Evolutionary conservation across 2,113 vertebrate genomes (phyloP).

Genomic region (Gallinago undulata): DNA sequence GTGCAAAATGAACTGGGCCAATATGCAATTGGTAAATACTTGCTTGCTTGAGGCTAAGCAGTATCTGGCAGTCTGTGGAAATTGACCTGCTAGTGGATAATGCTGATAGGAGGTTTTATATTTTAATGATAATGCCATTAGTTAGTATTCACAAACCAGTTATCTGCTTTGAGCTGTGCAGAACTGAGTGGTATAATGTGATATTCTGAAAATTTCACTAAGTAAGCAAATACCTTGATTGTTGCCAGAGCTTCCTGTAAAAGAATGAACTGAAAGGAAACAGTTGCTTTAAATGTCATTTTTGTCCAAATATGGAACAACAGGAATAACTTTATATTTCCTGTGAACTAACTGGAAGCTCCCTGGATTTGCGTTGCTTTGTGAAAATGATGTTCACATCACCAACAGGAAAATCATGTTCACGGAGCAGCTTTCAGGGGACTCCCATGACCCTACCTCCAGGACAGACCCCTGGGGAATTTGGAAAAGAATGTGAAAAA

Average conservation of each 20-base stretch:
- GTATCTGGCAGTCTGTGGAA: not conserved
- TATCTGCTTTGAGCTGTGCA: not conserved
- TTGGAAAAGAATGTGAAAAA: constrained; percentile 36
- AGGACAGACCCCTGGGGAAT: constrained; percentile 41
- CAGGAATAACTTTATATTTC: constrained; percentile 60
- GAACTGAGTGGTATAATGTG: not conserved
- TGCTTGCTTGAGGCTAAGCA: not conserved
- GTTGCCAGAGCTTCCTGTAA: constrained; percentile 47
- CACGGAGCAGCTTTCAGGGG: constrained; percentile 37
- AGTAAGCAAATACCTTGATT: constrained; percentile 45
- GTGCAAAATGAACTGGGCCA: not conserved
- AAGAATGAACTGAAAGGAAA: constrained; percentile 39
- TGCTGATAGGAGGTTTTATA: not conserved
- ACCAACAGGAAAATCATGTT: constrained; percentile 28
- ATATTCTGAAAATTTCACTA: constrained; percentile 26
- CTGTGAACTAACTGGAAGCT: constrained; percentile 54
- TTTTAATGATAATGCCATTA: not conserved
- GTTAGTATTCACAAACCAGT: not conserved
- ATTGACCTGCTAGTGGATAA: not conserved
- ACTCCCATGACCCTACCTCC: constrained; percentile 58
- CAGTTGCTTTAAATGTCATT: constrained; percentile 39
- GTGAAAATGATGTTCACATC: constrained; percentile 7
- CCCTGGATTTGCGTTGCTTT: constrained; percentile 37
- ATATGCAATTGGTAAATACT: not conserved
- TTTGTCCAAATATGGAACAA: constrained; percentile 60